Conservation (phyloP, 2,888 invertebrate genomes). For the Sepiola atlantica region DNA sequence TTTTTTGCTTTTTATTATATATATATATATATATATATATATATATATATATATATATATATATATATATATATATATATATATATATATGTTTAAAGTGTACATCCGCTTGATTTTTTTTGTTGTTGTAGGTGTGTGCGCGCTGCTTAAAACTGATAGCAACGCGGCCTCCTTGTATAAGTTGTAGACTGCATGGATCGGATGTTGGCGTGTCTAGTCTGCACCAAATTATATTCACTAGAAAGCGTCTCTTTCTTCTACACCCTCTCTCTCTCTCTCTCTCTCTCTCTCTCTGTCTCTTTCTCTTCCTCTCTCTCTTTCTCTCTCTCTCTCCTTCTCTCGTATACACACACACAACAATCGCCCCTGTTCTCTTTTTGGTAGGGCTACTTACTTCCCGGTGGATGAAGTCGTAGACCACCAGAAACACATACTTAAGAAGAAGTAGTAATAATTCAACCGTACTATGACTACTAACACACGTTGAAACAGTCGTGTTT, state of each 20-base stretch:
- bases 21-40: no score
- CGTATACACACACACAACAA: no score
- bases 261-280: neutral
- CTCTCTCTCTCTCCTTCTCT: no score
- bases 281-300: neutral
- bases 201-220: constrained; percentile 9
- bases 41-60: no score
- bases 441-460: neutral
- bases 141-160: neutral
- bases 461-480: neutral
- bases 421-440: neutral
- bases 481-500: no score
- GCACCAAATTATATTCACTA: neutral
- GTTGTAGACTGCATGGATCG: constrained; percentile 32
- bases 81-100: neutral
- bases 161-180: constrained; percentile 4
- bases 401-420: neutral
- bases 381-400: neutral
- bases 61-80: neutral
- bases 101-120: no score
- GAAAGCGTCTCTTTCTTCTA: neutral
- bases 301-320: no score
- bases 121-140: neutral
- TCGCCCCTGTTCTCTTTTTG: neutral
- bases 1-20: no score